Conservation (phyloP, 2,113 vertebrate species). For the Varanus komodoensis region DNA sequence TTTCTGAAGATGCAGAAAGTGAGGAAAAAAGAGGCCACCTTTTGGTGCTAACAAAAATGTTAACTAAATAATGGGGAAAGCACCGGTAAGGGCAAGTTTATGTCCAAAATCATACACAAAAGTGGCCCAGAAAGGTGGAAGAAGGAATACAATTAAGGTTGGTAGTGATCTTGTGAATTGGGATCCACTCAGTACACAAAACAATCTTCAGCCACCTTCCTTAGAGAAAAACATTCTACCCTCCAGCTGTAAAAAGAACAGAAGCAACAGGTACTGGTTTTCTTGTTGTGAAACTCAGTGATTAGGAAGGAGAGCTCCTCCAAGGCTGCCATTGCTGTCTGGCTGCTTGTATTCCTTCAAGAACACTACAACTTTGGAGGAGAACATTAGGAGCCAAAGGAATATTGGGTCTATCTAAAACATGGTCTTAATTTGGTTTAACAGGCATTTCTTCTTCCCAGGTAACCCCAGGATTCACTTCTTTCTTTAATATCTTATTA, state of each 20-base stretch:
- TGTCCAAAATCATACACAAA: neutral
- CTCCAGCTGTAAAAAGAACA: neutral
- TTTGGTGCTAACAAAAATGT: neutral
- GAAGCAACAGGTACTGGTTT: neutral
- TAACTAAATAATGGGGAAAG: neutral
- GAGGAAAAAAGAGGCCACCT: neutral
- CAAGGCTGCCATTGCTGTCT: neutral
- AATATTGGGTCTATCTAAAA: neutral
- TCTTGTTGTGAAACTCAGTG: neutral
- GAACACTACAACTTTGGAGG: too few species aligned
- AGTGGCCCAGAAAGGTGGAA: neutral
- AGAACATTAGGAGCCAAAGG: neutral
- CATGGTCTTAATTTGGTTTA: neutral
- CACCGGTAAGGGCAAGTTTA: neutral
- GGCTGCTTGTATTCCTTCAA: too few species aligned
- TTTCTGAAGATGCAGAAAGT: neutral
- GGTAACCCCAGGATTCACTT: neutral
- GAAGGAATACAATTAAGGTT: neutral
- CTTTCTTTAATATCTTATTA: neutral
- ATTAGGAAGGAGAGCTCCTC: neutral
- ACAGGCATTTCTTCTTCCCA: too few species aligned
- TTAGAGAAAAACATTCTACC: neutral
- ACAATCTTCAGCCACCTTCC: neutral
- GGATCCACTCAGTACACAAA: neutral
- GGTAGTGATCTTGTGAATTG: neutral